Evolutionary conservation across 2,797 vertebrate genomes (phyloP).

Genomic region (Sebastes glaucus): DNA sequence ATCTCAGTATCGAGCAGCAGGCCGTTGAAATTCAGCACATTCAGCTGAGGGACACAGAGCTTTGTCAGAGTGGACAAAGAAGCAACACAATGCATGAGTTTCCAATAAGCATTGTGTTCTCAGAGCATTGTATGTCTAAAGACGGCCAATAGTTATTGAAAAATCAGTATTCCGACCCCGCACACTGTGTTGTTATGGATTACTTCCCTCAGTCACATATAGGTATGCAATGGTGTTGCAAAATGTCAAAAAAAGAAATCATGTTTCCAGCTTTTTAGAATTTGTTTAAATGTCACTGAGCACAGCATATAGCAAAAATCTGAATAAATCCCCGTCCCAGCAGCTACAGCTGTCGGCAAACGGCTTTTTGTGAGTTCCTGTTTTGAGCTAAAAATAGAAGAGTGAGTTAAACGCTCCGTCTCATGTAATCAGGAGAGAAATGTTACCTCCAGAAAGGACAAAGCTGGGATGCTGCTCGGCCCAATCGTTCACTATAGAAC

Average conservation of each 20-base stretch:
- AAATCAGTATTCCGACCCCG: conserved; percentile 37
- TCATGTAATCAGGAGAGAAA: conserved; percentile 2
- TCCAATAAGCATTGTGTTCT: conserved; percentile 40
- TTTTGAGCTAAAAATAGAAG: conserved; percentile 13
- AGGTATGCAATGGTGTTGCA: not conserved
- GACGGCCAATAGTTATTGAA: conserved; percentile 16
- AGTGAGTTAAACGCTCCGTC: not conserved
- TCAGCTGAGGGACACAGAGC: conserved; percentile 32
- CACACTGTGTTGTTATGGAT: not conserved
- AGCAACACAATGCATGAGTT: conserved; percentile 15
- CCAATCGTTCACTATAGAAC: not conserved
- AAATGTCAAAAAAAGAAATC: not conserved
- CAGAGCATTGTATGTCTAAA: conserved; percentile 34
- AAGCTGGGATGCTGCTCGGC: not conserved
- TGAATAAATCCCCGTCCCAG: not conserved
- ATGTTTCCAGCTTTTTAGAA: not conserved
- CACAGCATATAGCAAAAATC: not conserved
- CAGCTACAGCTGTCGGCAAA: not conserved
- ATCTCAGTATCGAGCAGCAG: conserved; percentile 16
- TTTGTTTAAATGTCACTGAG: not conserved
- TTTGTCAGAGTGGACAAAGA: conserved; percentile 59
- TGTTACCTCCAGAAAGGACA: conserved; percentile 7
- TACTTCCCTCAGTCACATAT: conserved; percentile 3
- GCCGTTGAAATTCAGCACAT: conserved; percentile 25
- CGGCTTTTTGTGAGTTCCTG: not conserved